Percentiles rank a stretch among this genome's conserved stretches.
Conservation (phyloP, 1,140 invertebrate genomes). For the Tetraneura akinire region DNA sequence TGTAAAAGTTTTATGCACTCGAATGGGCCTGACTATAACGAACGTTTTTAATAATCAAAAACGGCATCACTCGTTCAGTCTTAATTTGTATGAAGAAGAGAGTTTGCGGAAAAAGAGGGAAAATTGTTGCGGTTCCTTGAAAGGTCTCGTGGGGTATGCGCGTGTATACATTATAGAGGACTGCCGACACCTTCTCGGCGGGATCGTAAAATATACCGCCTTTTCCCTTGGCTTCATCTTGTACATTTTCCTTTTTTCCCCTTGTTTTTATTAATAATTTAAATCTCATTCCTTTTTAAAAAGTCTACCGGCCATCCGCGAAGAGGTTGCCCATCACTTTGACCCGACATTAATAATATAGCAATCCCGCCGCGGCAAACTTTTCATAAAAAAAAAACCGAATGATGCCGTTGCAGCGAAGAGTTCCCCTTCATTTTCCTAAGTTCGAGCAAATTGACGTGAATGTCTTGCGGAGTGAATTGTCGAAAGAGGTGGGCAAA, state of each 20-base stretch:
- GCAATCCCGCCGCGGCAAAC: background rate
- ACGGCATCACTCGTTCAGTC: slow-evolving; percentile 10
- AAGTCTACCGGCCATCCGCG: slow-evolving; percentile 28
- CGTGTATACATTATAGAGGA: background rate
- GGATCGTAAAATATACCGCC: slow-evolving; percentile 15
- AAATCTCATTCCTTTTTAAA: slow-evolving; percentile 51
- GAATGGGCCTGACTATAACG: background rate
- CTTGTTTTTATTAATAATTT: slow-evolving; percentile 48
- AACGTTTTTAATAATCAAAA: slow-evolving; percentile 31
- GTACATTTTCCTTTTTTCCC: slow-evolving; percentile 1
- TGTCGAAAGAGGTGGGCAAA: background rate
- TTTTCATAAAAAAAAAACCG: slow-evolving; percentile 17
- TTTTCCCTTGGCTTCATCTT: slow-evolving; percentile 4
- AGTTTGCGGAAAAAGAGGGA: background rate
- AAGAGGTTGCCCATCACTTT: slow-evolving; percentile 45
- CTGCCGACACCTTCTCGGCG: slow-evolving; percentile 27
- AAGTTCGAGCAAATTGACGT: slow-evolving; percentile 13
- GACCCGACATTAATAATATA: slow-evolving; percentile 45
- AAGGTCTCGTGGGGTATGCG: slow-evolving; percentile 46
- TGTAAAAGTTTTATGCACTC: slow-evolving; percentile 13
- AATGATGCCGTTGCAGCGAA: slow-evolving; percentile 19
- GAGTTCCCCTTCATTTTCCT: slow-evolving; percentile 13
- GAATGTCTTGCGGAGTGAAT: background rate
- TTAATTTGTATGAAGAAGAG: slow-evolving; percentile 47
- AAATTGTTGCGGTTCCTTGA: slow-evolving; percentile 39